phyloP scores from a whole-genome alignment of 2,888 invertebrate species.

The Zygothrica quintamaculata region DNA sequence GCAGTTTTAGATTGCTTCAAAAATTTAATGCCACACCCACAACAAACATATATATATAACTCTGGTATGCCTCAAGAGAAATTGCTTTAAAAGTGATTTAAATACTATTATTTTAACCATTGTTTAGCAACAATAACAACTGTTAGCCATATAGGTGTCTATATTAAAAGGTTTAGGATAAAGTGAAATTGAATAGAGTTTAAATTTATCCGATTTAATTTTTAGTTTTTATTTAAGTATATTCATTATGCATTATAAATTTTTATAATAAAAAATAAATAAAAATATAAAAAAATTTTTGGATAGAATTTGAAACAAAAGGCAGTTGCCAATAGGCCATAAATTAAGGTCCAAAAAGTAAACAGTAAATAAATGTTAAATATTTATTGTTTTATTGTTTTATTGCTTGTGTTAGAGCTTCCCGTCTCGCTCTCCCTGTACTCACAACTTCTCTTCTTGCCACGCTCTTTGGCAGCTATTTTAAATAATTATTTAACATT shows the following conservation, averaged over 20 bases:
- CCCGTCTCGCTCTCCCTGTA: slow-evolving; percentile 1
- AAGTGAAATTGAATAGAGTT: too few relatives aligned
- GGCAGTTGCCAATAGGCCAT: slow-evolving; percentile 69
- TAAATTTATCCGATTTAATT: too few relatives aligned
- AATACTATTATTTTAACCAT: too few relatives aligned
- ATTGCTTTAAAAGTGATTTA: slow-evolving; percentile 6
- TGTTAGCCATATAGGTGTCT: too few relatives aligned
- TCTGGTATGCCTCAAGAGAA: slow-evolving; percentile 27
- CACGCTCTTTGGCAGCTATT: slow-evolving; percentile 52
- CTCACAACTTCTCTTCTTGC: too few relatives aligned
- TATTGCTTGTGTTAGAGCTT: slow-evolving; percentile 32
- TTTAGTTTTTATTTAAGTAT: too few relatives aligned
- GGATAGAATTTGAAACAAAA: background rate
- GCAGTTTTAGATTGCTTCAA: slow-evolving; percentile 36
- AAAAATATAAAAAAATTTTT: background rate
- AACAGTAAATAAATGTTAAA: slow-evolving; percentile 66
- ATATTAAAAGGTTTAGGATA: too few relatives aligned
- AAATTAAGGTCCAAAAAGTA: slow-evolving; percentile 70
- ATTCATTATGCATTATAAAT: background rate
- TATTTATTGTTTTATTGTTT: slow-evolving; percentile 52
- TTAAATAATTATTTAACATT: slow-evolving; percentile 75
- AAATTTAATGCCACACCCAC: slow-evolving; percentile 39
- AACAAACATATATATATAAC: slow-evolving; percentile 6
- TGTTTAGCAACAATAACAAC: too few relatives aligned
- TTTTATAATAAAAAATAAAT: slow-evolving; percentile 6